Evolutionary conservation across 2,113 vertebrate species (phyloP).

Genomic region (Podarcis muralis): DNA sequence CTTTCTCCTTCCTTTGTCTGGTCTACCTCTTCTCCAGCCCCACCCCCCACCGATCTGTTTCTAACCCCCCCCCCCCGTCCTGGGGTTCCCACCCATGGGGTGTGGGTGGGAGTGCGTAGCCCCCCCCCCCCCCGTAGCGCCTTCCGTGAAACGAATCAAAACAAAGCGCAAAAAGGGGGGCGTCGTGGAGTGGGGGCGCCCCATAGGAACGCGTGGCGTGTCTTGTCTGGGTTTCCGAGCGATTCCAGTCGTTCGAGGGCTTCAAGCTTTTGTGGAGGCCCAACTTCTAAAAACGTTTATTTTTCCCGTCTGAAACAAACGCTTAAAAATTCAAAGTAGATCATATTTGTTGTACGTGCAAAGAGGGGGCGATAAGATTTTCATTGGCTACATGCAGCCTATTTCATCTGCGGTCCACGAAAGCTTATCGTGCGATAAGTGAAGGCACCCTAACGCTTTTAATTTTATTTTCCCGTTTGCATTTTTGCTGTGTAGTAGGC

Average conservation of each 20-base stretch:
- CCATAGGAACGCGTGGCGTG: background rate
- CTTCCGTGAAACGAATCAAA: background rate
- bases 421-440: background rate
- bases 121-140: background rate
- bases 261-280: background rate
- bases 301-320: background rate
- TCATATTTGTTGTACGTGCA: background rate
- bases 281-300: background rate
- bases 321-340: background rate
- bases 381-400: background rate
- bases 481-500: background rate
- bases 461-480: background rate
- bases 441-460: background rate
- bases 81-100: background rate
- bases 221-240: background rate
- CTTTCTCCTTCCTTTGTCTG: background rate
- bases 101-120: too few species aligned
- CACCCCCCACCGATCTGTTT: background rate
- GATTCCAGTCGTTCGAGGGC: too few species aligned
- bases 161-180: background rate
- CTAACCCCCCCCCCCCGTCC: too few species aligned
- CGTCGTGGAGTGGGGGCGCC: background rate
- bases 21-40: too few species aligned
- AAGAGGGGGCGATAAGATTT: background rate
- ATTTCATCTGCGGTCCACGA: background rate